Percentiles rank a stretch among this genome's conserved stretches.
Evolutionary conservation across 64 coral and sea anemone species (phyloP).

Genomic region (Stichodactyla mertensii): DNA sequence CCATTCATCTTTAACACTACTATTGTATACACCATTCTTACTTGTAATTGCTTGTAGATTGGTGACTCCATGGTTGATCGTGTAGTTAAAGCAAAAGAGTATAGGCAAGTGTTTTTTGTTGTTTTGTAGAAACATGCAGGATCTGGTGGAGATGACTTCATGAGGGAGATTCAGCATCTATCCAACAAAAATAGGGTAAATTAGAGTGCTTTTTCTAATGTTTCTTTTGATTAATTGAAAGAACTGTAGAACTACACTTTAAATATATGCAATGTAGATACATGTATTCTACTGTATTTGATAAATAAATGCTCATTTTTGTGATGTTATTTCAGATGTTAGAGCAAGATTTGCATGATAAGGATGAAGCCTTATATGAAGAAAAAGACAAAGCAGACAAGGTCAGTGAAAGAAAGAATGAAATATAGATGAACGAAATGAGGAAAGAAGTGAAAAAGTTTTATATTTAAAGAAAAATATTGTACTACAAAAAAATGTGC

Average conservation of each 20-base stretch:
- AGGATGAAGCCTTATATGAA: slow-evolving; percentile 68
- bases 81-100: background rate
- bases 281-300: background rate
- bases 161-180: slow-evolving; percentile 75
- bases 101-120: too few relatives aligned
- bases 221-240: too few relatives aligned
- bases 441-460: too few relatives aligned
- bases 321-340: slow-evolving; percentile 20
- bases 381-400: slow-evolving; percentile 75
- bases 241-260: background rate
- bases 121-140: slow-evolving; percentile 55
- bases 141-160: slow-evolving; percentile 76
- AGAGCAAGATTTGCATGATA: slow-evolving; percentile 70
- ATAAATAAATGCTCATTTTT: too few relatives aligned
- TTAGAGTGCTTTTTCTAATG: background rate
- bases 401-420: slow-evolving; percentile 4
- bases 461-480: too few relatives aligned
- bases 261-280: background rate
- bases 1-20: too few relatives aligned
- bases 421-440: too few relatives aligned
- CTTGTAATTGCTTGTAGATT: too few relatives aligned
- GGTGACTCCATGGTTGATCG: too few relatives aligned
- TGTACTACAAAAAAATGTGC: too few relatives aligned
- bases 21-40: too few relatives aligned
- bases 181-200: slow-evolving; percentile 52